A percentile compares a stretch with the other conserved stretches of the same genome.
These are phyloP conservation scores for Ophioninae sp. DNA, from an alignment of 2,888 invertebrate species.

Conservation along the genomic window DNA sequence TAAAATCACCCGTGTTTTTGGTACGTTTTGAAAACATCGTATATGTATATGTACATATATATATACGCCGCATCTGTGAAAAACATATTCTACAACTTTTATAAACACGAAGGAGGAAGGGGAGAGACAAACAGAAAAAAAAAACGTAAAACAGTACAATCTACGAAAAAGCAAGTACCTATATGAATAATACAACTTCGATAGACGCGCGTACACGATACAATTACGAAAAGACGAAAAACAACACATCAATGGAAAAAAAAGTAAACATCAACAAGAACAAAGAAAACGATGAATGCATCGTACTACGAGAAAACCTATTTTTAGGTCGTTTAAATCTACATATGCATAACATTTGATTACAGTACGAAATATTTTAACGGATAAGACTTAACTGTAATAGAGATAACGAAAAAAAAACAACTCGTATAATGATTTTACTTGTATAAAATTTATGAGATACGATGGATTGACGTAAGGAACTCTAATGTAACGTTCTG, in stretches of 20 bases:
- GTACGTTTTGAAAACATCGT: slow-evolving; percentile 69
- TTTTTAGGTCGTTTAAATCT: slow-evolving; percentile 80
- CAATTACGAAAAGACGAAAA: slow-evolving; percentile 21
- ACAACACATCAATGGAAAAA: slow-evolving; percentile 64
- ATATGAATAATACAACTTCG: slow-evolving; percentile 75
- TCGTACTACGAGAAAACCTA: slow-evolving; percentile 70
- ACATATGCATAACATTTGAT: slow-evolving; percentile 78
- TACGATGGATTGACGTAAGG: slow-evolving; percentile 80
- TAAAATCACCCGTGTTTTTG: slow-evolving; percentile 68
- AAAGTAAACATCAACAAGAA: slow-evolving; percentile 47
- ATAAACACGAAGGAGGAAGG: slow-evolving; percentile 63
- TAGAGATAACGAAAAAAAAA: slow-evolving; percentile 71
- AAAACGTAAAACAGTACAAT: slow-evolving; percentile 76
- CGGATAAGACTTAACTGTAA: slow-evolving; percentile 80
- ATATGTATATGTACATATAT: slow-evolving; percentile 65
- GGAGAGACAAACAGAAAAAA: slow-evolving; percentile 33
- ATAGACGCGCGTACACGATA: slow-evolving; percentile 67
- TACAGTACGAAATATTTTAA: slow-evolving; percentile 80
- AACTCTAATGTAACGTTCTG: slow-evolving; percentile 81
- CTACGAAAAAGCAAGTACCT: slow-evolving; percentile 79
- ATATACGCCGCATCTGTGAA: slow-evolving; percentile 54
- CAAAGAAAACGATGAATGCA: slow-evolving; percentile 4
- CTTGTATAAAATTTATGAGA: slow-evolving; percentile 80
- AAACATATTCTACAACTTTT: slow-evolving; percentile 58
- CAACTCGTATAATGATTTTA: slow-evolving; percentile 76